A percentile compares a stretch with the other conserved stretches of the same genome.
These are phyloP conservation scores for Drosophila neonasuta DNA, from an alignment of 2,888 invertebrate genomes.

Conservation along the genomic window DNA sequence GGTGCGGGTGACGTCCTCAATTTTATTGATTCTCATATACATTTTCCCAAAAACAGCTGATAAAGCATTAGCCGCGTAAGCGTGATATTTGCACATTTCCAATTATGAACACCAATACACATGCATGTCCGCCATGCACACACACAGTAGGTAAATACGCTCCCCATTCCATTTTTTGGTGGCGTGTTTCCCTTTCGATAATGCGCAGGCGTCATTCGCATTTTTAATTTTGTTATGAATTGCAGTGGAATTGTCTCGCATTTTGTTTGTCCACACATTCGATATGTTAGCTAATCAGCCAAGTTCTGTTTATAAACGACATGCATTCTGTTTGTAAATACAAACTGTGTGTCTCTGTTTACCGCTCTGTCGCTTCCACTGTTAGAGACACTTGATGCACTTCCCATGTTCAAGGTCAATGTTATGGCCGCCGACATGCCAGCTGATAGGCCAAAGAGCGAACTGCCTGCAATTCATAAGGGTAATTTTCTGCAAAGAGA, in stretches of 20 bases:
- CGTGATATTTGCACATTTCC: slow-evolving; percentile 26
- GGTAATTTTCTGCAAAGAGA: slow-evolving; percentile 6
- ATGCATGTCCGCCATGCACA: neutral
- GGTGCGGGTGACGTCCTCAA: slow-evolving; percentile 12
- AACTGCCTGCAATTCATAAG: neutral
- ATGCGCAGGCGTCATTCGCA: slow-evolving; percentile 39
- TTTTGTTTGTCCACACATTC: slow-evolving; percentile 14
- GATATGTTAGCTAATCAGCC: slow-evolving; percentile 33
- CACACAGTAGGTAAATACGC: neutral
- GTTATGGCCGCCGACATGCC: slow-evolving; percentile 21
- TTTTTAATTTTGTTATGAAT: slow-evolving; percentile 4
- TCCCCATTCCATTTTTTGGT: slow-evolving; percentile 8
- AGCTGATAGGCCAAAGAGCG: slow-evolving; percentile 35
- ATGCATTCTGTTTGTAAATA: slow-evolving; percentile 7
- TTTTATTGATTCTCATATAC: slow-evolving; percentile 40
- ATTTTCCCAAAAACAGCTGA: slow-evolving; percentile 46
- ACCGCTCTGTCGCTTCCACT: neutral
- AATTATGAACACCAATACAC: slow-evolving; percentile 3
- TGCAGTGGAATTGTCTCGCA: slow-evolving; percentile 9
- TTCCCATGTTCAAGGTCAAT: slow-evolving; percentile 61
- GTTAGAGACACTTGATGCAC: slow-evolving; percentile 52
- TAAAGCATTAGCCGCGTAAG: slow-evolving; percentile 15
- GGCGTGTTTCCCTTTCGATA: slow-evolving; percentile 27
- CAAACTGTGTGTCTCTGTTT: slow-evolving; percentile 1
- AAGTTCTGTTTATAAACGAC: neutral